A percentile compares a stretch with the other conserved stretches of the same genome.
Evolutionary conservation across 2,113 vertebrate species (phyloP).

Genomic region (Grus americana): DNA sequence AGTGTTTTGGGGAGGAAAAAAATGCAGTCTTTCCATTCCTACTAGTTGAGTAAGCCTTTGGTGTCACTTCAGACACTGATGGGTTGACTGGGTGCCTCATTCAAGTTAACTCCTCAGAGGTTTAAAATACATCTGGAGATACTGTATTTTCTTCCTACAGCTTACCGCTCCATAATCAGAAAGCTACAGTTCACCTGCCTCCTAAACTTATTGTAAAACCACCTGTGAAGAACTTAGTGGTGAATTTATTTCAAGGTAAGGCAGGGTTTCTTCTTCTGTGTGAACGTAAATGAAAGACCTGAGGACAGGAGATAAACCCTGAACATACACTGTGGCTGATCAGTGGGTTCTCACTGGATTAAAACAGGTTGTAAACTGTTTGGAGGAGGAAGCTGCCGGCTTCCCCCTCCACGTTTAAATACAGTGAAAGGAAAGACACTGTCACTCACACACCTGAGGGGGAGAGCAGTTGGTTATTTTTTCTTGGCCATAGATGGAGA

Average conservation of each 20-base stretch:
- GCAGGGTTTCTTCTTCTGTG: neutral
- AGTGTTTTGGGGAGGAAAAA: neutral
- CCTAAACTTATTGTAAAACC: neutral
- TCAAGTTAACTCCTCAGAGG: neutral
- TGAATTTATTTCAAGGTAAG: neutral
- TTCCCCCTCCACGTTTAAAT: neutral
- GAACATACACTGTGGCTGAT: neutral
- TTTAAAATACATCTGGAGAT: neutral
- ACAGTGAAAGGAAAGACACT: neutral
- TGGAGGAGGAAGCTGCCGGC: fast-evolving
- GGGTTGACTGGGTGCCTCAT: neutral
- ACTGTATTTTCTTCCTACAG: neutral
- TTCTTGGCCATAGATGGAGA: neutral
- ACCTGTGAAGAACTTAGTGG: neutral
- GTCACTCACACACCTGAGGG: neutral
- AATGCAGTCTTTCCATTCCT: neutral
- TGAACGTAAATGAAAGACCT: neutral
- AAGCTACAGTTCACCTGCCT: neutral
- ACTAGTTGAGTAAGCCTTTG: neutral
- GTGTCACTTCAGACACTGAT: neutral
- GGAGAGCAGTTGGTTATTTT: neutral
- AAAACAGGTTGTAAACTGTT: neutral
- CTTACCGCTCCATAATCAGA: neutral
- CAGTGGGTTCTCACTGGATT: neutral
- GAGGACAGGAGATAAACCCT: neutral